Evolutionary conservation across 2,888 invertebrate genomes (phyloP).

Genomic region (Neoascia interrupta): DNA sequence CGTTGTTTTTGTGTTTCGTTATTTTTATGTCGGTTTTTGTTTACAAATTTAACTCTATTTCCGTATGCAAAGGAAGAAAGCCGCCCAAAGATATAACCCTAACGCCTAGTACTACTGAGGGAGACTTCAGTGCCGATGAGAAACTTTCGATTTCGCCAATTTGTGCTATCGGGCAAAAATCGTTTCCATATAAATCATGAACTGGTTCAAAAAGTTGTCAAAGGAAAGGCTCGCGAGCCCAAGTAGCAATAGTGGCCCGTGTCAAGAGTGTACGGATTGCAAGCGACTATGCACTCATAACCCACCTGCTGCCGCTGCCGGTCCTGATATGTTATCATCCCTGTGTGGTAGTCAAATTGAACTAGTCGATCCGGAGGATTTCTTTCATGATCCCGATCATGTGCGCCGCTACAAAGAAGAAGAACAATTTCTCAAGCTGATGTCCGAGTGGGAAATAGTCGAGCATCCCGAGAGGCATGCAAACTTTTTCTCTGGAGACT

Average conservation of each 20-base stretch:
- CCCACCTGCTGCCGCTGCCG: neutral
- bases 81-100: neutral
- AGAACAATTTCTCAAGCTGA: constrained; percentile 75
- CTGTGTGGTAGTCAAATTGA: constrained; percentile 73
- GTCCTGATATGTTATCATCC: constrained; percentile 69
- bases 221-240: constrained; percentile 81
- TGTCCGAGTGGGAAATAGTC: constrained; percentile 79
- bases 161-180: constrained; percentile 83
- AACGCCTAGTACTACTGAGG: constrained; percentile 31
- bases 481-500: constrained; percentile 77
- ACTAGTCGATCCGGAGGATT: constrained; percentile 77
- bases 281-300: constrained; percentile 46
- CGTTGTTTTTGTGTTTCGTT: constrained; percentile 5
- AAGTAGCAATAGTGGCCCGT: constrained; percentile 64
- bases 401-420: constrained; percentile 77
- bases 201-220: constrained; percentile 85
- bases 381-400: constrained; percentile 79
- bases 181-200: constrained; percentile 83
- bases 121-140: constrained; percentile 80
- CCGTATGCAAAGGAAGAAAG: constrained; percentile 29
- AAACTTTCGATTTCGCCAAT: constrained; percentile 83
- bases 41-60: constrained; percentile 1
- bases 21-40: constrained; percentile 25
- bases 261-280: neutral
- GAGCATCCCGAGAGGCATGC: constrained; percentile 72